Base-by-base conservation (phyloP, 2,113 vertebrate species). In the Neotoma lepida region DNA sequence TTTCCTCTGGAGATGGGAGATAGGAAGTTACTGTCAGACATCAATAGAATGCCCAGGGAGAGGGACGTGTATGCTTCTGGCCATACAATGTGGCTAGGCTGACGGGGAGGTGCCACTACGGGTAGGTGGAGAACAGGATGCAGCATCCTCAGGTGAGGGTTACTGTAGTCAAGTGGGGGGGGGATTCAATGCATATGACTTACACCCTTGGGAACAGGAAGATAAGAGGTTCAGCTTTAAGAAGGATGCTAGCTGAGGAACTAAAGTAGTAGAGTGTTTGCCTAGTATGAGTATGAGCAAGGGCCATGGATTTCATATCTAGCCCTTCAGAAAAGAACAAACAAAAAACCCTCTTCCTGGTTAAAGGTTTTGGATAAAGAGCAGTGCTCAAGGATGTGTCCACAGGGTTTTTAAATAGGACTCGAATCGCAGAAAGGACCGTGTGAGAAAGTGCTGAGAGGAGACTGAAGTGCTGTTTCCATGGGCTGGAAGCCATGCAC, bases 291-390 rank as follows among this genome's bases (percentile, higher is more conserved):
- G 24, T 1, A 2, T 13, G 15, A 9, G 33, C 22, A 20, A 71
- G 49, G 80, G 24, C 24, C 46, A 49, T 54, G 35, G 35, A 28
- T 87, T 70, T 70, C 85, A 26, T 71, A 39, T 54, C 35, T 70
- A 87, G 85, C 66, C 20, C 49, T 35, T 87, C 86, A 87, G 66
- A 49, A 71, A 71, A 26, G 35, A 35, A 66, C 41, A 85, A 64
- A 46, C 56, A 33, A 68, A 86, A 24, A 39, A 9, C 41, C 61
- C 41, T 84, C 80, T 71, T 68, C 86, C 41, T 33, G 66, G 76
- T n/a, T 58, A 89, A 71, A 76, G 22, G 41, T 49, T 95, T 73
- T 94, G 68, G 76, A 91, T 46, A 64, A 88, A 92, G 80, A 51
- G 54, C 41, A 24, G 9, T 68, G 9, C 80, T 91, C 6, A 51